Conservation (phyloP, 2,888 invertebrate species). For the Barypeithes pellucidus region DNA sequence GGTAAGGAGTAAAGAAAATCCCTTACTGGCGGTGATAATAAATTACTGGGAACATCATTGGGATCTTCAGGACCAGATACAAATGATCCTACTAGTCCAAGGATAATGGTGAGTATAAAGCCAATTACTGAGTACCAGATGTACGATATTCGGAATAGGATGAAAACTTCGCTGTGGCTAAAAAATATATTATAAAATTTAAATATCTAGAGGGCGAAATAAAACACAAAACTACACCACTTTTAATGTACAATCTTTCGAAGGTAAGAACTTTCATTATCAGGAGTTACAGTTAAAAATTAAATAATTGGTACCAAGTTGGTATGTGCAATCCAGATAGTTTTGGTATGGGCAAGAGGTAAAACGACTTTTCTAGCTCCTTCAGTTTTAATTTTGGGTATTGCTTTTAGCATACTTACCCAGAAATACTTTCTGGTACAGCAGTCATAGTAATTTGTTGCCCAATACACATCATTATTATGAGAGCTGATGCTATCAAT, state of each 20-base stretch:
- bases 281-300: too few species aligned
- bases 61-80: slow-evolving; percentile 78
- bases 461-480: slow-evolving; percentile 79
- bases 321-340: too few species aligned
- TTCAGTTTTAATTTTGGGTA: too few species aligned
- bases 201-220: too few species aligned
- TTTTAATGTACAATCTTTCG: too few species aligned
- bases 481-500: slow-evolving; percentile 74
- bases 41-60: slow-evolving; percentile 76
- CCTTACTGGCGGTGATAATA: slow-evolving; percentile 80
- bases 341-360: too few species aligned
- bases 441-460: slow-evolving; percentile 74
- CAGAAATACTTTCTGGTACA: slow-evolving; percentile 58
- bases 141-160: slow-evolving; percentile 85
- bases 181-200: too few species aligned
- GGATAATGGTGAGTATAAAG: slow-evolving; percentile 79
- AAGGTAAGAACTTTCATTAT: too few species aligned
- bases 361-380: too few species aligned
- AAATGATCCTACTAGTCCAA: slow-evolving; percentile 83
- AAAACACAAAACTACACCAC: too few species aligned
- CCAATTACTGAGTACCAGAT: slow-evolving; percentile 93
- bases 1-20: slow-evolving; percentile 73
- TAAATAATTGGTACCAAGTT: too few species aligned
- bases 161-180: slow-evolving; percentile 61
- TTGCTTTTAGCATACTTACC: slow-evolving; percentile 31